Evolutionary conservation across 1,140 invertebrate species (phyloP), one percentile per base, ranked within the genome.

Genomic region (Drosophila pruinosa): DNA sequence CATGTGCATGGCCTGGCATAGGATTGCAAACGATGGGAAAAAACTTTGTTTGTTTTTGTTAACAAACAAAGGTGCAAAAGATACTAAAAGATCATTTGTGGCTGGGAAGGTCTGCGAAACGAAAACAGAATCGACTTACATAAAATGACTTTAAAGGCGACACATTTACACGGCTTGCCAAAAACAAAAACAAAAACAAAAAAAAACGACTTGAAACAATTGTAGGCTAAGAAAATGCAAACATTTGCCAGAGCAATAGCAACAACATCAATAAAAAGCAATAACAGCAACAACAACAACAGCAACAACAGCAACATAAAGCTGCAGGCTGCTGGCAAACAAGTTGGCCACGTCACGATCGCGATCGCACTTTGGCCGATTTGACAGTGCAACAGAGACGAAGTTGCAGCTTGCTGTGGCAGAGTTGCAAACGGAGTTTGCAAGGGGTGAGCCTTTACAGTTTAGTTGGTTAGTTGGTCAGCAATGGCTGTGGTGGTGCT

Each of bases 61-160:
- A 57, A 38, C 15, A 52, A 68, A 58, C 38, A 34, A 58, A 77
- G 50, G 63, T 67, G 63, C 54, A 57, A 65, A 38, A 67, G 22
- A 39, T 59, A 67, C 54, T 72, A 56, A 71, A 76, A 78, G 82
- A 81, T 88, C 77, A 74, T 65, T 88, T 88, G 21, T 52, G 72
- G 38, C 36, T 67, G 78, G 69, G 74, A 64, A 78, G 53, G 67
- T 50, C 57, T 57, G 70, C 53, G 54, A 76, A 65, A 68, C 70
- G 50, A 47, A 57, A 82, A 75, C 75, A 82, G 83, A 86, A 82
- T 82, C 83, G 82, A 78, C 82, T 86, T 86, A 88, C 78, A 86
- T 88, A 82, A 86, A 88, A 78, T 86, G 82, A 76, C 83, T 82
- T 88, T 82, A 88, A 78, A 88, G 85, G 82, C 82, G 82, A 88